phyloP scores from a whole-genome alignment of 2,113 vertebrate genomes.

The Glaucidium brasilianum region DNA sequence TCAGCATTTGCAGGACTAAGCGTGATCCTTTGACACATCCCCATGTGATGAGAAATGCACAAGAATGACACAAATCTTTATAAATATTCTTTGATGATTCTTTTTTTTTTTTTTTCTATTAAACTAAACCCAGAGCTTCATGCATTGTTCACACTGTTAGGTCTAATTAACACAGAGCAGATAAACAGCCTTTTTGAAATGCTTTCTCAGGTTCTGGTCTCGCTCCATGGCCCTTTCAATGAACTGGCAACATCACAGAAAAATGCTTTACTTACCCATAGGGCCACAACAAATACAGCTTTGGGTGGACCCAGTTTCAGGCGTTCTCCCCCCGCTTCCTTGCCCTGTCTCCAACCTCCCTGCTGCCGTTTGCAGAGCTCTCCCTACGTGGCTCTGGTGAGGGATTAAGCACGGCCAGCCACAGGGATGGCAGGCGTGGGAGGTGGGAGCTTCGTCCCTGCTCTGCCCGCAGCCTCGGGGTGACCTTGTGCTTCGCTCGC shows the following conservation, averaged over 20 bases:
- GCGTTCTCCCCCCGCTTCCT: fast-evolving
- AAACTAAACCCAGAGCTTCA: not conserved
- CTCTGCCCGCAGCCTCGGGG: not conserved
- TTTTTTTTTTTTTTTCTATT: not conserved
- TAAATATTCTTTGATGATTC: not conserved
- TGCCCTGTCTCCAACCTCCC: not conserved
- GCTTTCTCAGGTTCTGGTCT: not conserved
- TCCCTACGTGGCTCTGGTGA: not conserved
- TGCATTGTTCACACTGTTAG: not conserved
- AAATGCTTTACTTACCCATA: not conserved
- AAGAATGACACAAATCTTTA: not conserved
- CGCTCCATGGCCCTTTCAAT: fast-evolving
- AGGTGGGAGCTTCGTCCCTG: not conserved
- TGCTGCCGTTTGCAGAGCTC: not conserved
- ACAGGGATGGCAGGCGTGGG: not conserved
- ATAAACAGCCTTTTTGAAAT: not conserved
- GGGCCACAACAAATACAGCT: not conserved
- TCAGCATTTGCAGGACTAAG: not conserved
- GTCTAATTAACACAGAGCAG: not conserved
- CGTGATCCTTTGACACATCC: not conserved
- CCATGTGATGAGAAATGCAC: constrained; percentile 1
- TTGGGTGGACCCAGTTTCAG: not conserved
- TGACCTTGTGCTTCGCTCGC: not conserved
- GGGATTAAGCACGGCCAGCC: not conserved
- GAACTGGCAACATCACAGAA: fast-evolving